Percentiles rank a stretch among this genome's conserved stretches.
Conservation (phyloP, 37 sponge, comb jelly and placozoan genomes). For the Ianthella basta region DNA sequence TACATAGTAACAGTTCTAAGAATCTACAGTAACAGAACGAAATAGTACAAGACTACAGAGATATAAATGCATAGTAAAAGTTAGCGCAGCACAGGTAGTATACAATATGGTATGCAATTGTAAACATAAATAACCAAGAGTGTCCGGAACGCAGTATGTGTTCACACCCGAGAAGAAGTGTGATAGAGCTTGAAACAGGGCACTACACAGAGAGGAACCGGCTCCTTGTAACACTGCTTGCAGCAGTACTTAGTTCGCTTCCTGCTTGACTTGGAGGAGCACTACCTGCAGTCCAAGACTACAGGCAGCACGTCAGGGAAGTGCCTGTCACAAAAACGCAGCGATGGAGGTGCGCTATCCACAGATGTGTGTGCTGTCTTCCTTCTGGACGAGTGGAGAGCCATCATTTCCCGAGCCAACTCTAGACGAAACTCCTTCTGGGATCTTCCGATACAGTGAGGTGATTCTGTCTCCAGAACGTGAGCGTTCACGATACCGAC, state of each 20-base stretch:
- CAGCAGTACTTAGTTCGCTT: slow-evolving; percentile 20
- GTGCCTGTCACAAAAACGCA: neutral
- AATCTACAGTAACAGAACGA: no score
- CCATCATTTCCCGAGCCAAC: slow-evolving; percentile 8
- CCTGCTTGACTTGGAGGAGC: neutral
- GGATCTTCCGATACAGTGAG: neutral
- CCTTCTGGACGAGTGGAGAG: slow-evolving; percentile 21
- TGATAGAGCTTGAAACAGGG: neutral
- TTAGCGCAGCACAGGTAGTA: no score
- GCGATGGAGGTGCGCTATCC: slow-evolving; percentile 8
- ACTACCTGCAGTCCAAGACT: slow-evolving; percentile 6
- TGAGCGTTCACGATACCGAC: slow-evolving; percentile 8
- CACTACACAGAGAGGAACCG: slow-evolving; percentile 18
- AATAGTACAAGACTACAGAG: no score
- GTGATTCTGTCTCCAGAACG: neutral
- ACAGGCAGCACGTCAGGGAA: neutral
- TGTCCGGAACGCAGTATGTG: no score
- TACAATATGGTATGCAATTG: no score
- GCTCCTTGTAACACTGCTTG: slow-evolving; percentile 4
- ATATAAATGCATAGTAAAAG: no score
- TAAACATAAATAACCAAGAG: no score
- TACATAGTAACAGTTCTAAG: no score
- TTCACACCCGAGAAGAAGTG: no score
- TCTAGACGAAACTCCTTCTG: neutral
- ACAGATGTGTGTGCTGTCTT: neutral